Conservation (phyloP, 2,797 vertebrate genomes). For the Urocyon cinereoargenteus region DNA sequence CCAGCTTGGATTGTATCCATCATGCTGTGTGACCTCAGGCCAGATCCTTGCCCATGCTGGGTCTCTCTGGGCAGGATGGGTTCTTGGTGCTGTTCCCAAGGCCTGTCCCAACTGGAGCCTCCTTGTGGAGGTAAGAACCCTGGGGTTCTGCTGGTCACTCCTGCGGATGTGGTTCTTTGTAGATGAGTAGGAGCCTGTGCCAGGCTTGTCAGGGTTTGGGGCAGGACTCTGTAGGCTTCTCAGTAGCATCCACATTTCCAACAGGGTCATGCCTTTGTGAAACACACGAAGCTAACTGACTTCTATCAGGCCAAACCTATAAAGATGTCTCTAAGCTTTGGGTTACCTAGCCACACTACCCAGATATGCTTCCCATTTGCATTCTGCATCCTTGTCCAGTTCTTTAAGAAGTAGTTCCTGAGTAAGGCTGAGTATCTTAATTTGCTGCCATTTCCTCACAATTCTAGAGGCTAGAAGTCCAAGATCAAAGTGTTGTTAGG, state of each 20-base stretch:
- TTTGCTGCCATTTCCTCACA: background rate
- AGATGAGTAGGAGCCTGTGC: background rate
- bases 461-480: background rate
- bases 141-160: background rate
- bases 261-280: background rate
- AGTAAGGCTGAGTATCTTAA: background rate
- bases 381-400: background rate
- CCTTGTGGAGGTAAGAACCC: background rate
- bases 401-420: background rate
- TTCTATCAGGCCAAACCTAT: background rate
- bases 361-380: background rate
- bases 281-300: background rate
- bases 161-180: background rate
- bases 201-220: background rate
- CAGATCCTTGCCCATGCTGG: constrained; percentile 30
- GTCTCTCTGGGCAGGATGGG: constrained; percentile 6
- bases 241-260: background rate
- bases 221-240: background rate
- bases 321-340: background rate
- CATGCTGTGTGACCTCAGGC: constrained; percentile 51
- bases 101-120: background rate
- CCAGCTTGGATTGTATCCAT: background rate
- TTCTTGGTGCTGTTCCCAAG: background rate
- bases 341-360: background rate
- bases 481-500: background rate